Evolutionary conservation across 92 coral and sea anemone genomes (phyloP).

Genomic region (Epizoanthus ramosus): DNA sequence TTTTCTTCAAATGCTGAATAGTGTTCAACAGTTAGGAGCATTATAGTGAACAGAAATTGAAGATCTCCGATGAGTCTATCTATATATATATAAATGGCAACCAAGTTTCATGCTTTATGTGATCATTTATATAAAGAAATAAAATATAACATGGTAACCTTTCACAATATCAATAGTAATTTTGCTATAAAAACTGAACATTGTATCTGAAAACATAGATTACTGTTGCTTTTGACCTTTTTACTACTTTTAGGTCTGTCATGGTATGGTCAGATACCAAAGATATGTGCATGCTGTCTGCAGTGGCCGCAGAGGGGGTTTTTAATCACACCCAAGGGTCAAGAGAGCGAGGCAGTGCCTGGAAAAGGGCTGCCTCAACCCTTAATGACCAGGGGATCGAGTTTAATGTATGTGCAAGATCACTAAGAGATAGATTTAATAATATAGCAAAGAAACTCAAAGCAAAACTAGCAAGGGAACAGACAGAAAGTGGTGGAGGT

Average conservation of each 20-base stretch:
- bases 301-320: slow-evolving; percentile 62
- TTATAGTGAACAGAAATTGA: too few relatives aligned
- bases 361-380: slow-evolving; percentile 59
- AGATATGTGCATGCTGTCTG: slow-evolving; percentile 52
- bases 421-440: slow-evolving; percentile 60
- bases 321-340: slow-evolving; percentile 42
- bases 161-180: too few relatives aligned
- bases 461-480: slow-evolving; percentile 52
- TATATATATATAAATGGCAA: too few relatives aligned
- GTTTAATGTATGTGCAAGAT: slow-evolving; percentile 51
- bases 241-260: slow-evolving; percentile 5
- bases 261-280: slow-evolving; percentile 65
- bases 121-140: too few relatives aligned
- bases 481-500: slow-evolving; percentile 66
- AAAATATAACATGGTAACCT: too few relatives aligned
- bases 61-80: too few relatives aligned
- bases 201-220: too few relatives aligned
- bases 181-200: too few relatives aligned
- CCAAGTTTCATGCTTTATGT: too few relatives aligned
- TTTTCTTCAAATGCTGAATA: too few relatives aligned
- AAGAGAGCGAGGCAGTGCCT: slow-evolving; percentile 54
- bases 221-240: too few relatives aligned
- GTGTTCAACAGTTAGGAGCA: too few relatives aligned
- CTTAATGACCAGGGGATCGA: slow-evolving; percentile 33
- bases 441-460: slow-evolving; percentile 47